phyloP scores from a whole-genome alignment of 2,797 vertebrate genomes.

The Kryptopterus vitreolus region DNA sequence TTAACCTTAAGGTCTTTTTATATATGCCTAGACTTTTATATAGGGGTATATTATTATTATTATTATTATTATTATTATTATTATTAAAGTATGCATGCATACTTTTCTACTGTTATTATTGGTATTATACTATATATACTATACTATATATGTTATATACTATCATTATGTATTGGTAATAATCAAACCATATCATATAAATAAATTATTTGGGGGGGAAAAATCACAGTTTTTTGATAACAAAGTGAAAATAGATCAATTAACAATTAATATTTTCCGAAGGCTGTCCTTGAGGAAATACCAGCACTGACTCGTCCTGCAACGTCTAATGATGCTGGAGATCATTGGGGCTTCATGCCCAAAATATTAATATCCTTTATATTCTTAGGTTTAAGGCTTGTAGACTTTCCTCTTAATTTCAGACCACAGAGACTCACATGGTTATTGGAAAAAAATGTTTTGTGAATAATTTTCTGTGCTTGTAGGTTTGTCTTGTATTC shows the following conservation, averaged over 20 bases:
- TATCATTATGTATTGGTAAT: too few species aligned
- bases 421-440: not conserved
- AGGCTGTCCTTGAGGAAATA: not conserved
- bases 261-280: not conserved
- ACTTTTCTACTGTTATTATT: not conserved
- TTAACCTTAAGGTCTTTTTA: too few species aligned
- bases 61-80: too few species aligned
- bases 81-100: too few species aligned
- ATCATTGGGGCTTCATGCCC: not conserved
- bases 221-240: not conserved
- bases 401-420: not conserved
- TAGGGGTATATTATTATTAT: too few species aligned
- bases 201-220: not conserved
- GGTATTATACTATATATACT: not conserved
- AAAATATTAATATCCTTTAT: constrained; percentile 6
- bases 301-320: not conserved
- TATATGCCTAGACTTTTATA: too few species aligned
- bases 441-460: not conserved
- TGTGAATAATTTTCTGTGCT: not conserved
- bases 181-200: not conserved
- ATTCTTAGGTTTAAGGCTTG: not conserved
- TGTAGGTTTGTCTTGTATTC: not conserved
- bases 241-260: too few species aligned
- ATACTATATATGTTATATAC: too few species aligned
- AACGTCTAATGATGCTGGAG: not conserved